Evolutionary conservation across 2,888 invertebrate genomes (phyloP).

Genomic region (Lucinisca nassula): DNA sequence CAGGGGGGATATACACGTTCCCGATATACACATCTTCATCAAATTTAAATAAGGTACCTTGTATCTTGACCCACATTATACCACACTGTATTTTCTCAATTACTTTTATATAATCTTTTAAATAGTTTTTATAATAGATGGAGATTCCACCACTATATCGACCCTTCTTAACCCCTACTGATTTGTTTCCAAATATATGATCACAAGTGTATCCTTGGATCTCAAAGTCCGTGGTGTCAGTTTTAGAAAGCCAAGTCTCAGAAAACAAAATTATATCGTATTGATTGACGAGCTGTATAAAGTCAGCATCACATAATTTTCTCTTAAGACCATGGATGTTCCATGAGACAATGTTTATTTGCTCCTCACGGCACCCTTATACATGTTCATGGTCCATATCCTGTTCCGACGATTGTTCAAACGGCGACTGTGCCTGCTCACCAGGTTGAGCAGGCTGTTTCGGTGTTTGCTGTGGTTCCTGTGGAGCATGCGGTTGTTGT

Average conservation of each 20-base stretch:
- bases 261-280: conserved; percentile 14
- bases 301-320: conserved; percentile 16
- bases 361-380: conserved; percentile 10
- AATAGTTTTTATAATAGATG: conserved; percentile 5
- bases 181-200: conserved; percentile 17
- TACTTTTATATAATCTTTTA: not conserved
- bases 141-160: conserved; percentile 14
- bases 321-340: conserved; percentile 5
- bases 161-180: not conserved
- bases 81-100: not conserved
- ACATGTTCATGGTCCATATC: no score
- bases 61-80: conserved; percentile 3
- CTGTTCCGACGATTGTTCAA: no score
- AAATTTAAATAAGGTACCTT: not conserved
- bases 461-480: no score
- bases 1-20: not conserved
- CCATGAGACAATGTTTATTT: conserved; percentile 9
- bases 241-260: conserved; percentile 8
- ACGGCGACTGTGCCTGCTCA: no score
- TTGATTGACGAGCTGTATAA: not conserved
- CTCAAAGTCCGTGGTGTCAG: not conserved
- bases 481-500: no score
- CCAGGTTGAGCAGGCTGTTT: no score
- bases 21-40: conserved; percentile 13
- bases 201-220: conserved; percentile 3